Evolutionary conservation across 2,113 vertebrate species (phyloP).

Genomic region (Mus spicilegus): DNA sequence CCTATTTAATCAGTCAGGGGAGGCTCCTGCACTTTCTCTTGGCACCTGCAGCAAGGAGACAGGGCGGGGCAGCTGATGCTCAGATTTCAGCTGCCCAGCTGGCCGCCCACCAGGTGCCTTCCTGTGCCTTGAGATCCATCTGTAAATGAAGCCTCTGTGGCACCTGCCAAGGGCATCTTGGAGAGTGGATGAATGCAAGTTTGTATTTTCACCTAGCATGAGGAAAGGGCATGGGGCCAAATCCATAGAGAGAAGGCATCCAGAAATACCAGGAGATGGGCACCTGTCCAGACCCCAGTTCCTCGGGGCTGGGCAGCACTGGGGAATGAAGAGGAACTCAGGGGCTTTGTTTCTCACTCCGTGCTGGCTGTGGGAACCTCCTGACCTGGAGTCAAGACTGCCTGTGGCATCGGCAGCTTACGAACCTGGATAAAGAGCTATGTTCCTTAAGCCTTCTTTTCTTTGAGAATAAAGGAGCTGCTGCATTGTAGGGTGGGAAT

Average conservation of each 20-base stretch:
- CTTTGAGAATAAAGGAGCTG: not conserved
- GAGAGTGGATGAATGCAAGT: not conserved
- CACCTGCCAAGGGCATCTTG: fast-evolving
- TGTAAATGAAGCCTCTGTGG: not conserved
- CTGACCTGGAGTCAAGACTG: not conserved
- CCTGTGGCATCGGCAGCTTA: not conserved
- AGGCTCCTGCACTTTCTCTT: fast-evolving
- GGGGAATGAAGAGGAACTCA: fast-evolving
- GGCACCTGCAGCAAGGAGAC: not conserved
- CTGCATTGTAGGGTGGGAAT: not conserved
- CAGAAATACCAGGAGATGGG: not conserved
- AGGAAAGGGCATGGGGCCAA: not conserved
- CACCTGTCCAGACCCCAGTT: fast-evolving
- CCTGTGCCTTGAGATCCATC: not conserved
- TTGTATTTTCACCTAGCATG: not conserved
- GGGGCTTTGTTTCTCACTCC: too few relatives aligned
- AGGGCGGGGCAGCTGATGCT: not conserved
- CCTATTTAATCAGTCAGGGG: fast-evolving
- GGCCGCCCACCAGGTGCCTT: not conserved
- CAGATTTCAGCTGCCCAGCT: not conserved
- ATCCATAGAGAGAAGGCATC: not conserved
- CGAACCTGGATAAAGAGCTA: not conserved
- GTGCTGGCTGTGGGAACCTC: not conserved
- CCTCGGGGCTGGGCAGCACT: fast-evolving
- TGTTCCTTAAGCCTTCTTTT: not conserved